Evolutionary conservation across 2,113 vertebrate species (phyloP).

Genomic region (Mobula hypostoma): DNA sequence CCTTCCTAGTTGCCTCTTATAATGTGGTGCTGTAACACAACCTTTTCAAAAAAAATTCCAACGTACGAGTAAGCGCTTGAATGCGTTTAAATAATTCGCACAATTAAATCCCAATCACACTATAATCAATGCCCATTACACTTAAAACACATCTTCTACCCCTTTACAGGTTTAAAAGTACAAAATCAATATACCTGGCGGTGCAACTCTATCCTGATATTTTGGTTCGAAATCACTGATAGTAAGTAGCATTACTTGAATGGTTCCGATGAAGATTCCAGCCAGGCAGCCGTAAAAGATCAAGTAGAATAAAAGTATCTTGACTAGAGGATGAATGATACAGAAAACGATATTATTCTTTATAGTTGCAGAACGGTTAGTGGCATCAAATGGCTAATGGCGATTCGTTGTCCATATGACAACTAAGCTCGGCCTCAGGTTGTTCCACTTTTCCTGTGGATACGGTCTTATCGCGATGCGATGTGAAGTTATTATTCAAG

Average conservation of each 20-base stretch:
- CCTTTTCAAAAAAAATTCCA: neutral
- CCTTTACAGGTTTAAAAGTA: neutral
- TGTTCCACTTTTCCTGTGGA: neutral
- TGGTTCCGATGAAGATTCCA: constrained; percentile 95
- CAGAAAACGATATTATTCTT: neutral
- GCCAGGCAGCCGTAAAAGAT: constrained; percentile 97
- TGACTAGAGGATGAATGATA: constrained; percentile 62
- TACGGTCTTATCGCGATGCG: neutral
- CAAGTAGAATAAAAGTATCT: constrained; percentile 90
- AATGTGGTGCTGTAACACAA: neutral
- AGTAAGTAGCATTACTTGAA: constrained; percentile 92
- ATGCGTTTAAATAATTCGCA: neutral
- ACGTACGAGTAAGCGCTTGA: neutral
- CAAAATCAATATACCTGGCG: constrained; percentile 72
- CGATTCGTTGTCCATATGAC: neutral
- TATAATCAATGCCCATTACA: neutral
- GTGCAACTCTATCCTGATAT: constrained; percentile 94
- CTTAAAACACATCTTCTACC: neutral
- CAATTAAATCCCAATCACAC: neutral
- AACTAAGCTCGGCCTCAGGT: neutral
- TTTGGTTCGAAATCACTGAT: constrained; percentile 83
- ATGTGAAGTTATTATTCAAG: neutral
- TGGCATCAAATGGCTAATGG: neutral
- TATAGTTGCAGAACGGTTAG: neutral
- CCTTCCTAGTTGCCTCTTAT: neutral